Conservation (phyloP, 2,797 vertebrate genomes). For the Astyanax mexicanus region DNA sequence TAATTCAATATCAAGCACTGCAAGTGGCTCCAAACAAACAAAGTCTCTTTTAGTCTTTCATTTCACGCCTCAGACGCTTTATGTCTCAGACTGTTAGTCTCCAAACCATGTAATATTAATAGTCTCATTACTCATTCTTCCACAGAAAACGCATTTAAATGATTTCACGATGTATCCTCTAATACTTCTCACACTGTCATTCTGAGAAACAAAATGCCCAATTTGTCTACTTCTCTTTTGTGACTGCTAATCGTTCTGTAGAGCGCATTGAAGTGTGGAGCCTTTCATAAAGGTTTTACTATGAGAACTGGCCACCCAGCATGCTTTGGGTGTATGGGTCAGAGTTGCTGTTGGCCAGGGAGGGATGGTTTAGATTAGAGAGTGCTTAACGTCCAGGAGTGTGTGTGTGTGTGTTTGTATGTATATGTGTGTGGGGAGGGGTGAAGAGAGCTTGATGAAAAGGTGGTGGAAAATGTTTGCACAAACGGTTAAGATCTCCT, state of each 20-base stretch:
- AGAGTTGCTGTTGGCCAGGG: conserved; percentile 7
- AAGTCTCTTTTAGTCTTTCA: not conserved
- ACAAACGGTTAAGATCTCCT: not conserved
- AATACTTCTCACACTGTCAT: not conserved
- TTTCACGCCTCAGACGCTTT: not conserved
- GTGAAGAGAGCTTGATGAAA: conserved; percentile 2
- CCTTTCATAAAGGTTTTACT: conserved; percentile 31
- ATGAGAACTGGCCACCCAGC: conserved; percentile 29
- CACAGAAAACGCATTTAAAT: not conserved
- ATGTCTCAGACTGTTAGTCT: not conserved
- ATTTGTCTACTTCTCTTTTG: not conserved
- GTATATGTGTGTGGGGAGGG: conserved; percentile 5
- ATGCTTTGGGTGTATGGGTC: conserved; percentile 18
- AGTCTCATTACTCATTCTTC: not conserved
- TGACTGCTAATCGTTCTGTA: conserved; percentile 5
- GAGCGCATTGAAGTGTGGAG: conserved; percentile 12
- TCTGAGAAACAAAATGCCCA: not conserved
- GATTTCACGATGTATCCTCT: not conserved
- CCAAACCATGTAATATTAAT: not conserved
- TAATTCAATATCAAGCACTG: not conserved
- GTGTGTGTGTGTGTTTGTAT: not conserved
- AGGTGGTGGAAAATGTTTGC: not conserved
- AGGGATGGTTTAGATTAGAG: conserved; percentile 22
- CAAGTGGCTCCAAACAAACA: not conserved
- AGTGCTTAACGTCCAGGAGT: conserved; percentile 13